Evolutionary conservation across 2,888 invertebrate species (phyloP).

Genomic region (Tenthredo distinguenda): DNA sequence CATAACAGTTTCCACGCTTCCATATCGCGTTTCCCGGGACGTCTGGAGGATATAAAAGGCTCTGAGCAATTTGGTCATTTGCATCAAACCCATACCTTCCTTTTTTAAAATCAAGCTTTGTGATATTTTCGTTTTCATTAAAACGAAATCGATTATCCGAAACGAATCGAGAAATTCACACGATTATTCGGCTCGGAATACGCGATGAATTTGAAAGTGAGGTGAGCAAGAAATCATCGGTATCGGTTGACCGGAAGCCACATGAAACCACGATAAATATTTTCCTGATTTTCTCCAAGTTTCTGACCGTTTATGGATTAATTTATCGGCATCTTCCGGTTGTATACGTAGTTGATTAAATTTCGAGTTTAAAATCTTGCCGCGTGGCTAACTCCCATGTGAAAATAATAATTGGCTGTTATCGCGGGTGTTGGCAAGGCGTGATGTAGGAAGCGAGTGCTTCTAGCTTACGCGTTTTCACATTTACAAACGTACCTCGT

Average conservation of each 20-base stretch:
- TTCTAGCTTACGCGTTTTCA: conserved; percentile 15
- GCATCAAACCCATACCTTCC: not conserved
- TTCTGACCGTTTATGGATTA: not conserved
- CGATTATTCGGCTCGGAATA: not conserved
- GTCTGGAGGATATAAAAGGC: not conserved
- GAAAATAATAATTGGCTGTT: not conserved
- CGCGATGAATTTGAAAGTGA: not conserved
- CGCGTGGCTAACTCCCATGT: not conserved
- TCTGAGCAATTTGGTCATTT: not conserved
- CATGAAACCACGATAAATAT: not conserved
- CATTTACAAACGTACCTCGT: conserved; percentile 12
- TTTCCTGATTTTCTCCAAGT: not conserved
- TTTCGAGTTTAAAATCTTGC: conserved; percentile 5
- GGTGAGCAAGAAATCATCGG: not conserved
- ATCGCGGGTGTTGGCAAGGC: not conserved
- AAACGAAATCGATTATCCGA: no score
- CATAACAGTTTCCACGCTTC: not conserved
- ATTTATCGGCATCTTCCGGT: conserved; percentile 1
- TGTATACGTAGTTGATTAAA: conserved; percentile 10
- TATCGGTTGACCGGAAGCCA: not conserved
- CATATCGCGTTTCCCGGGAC: not conserved
- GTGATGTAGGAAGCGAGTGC: conserved; percentile 16
- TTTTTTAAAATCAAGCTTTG: not conserved
- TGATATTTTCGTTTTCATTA: no score
- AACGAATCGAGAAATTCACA: not conserved